Percentiles rank a stretch among this genome's conserved stretches.
These are phyloP conservation scores for Euura lappo DNA, from an alignment of 1,140 invertebrate species.

Conservation along the genomic window DNA sequence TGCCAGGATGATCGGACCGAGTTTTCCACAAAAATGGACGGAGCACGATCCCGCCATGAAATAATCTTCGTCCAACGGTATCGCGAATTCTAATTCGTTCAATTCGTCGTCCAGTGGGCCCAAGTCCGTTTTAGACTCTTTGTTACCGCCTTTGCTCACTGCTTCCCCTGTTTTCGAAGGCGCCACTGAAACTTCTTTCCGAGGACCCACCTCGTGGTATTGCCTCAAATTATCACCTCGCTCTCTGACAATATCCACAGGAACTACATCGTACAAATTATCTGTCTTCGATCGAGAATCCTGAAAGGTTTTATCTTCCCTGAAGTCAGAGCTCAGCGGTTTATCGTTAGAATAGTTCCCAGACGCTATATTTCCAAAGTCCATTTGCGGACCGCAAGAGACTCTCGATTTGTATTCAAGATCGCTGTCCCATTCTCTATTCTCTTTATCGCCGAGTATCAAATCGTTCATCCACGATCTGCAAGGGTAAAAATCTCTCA, in stretches of 20 bases:
- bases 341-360: background rate
- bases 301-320: no score
- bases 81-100: conserved; percentile 17
- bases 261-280: background rate
- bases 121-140: background rate
- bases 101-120: background rate
- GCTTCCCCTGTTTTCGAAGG: background rate
- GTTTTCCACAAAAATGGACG: background rate
- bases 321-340: no score
- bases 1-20: background rate
- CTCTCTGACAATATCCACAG: conserved; percentile 14
- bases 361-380: background rate
- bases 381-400: background rate
- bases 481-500: background rate
- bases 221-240: conserved; percentile 16
- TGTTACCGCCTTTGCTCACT: background rate
- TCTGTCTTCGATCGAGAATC: no score
- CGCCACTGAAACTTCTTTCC: background rate
- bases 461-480: conserved; percentile 16
- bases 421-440: background rate
- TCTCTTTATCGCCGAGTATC: conserved; percentile 11
- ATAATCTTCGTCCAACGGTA: conserved; percentile 18
- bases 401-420: background rate
- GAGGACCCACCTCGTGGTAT: conserved; percentile 19
- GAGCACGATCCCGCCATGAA: background rate